These are phyloP conservation scores for Andinoacara biseriatus DNA, from an alignment of 2,113 vertebrate species.

Conservation along the genomic window DNA sequence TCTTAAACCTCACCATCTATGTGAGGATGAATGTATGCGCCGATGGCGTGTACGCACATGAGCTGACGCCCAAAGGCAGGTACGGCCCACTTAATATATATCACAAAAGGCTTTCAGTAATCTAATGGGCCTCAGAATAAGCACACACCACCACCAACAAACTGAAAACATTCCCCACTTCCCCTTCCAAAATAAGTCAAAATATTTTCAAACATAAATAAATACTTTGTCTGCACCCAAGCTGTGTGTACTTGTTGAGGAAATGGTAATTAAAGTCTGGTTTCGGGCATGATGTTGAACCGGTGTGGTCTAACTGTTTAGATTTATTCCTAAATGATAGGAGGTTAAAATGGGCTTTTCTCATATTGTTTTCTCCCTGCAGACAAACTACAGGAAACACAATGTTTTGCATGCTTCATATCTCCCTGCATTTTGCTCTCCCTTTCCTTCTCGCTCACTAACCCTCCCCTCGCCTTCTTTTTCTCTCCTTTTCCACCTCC, in stretches of 20 bases:
- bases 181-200: not conserved
- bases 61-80: not conserved
- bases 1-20: conserved; percentile 9
- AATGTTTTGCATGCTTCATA: not conserved
- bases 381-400: conserved; percentile 35
- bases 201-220: not conserved
- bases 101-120: not conserved
- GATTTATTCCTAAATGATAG: conserved; percentile 17
- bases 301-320: conserved; percentile 20
- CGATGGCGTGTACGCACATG: not conserved
- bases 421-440: not conserved
- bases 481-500: not conserved
- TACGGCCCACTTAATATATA: not conserved
- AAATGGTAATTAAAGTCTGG: conserved; percentile 1
- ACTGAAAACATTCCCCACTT: conserved; percentile 16
- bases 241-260: conserved; percentile 1
- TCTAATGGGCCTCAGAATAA: not conserved
- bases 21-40: not conserved
- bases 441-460: not conserved
- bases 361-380: conserved; percentile 31
- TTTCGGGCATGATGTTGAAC: conserved; percentile 6
- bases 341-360: conserved; percentile 17
- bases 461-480: not conserved
- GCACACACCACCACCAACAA: not conserved
- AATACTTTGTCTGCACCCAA: not conserved